Conservation (phyloP, 2,113 vertebrate genomes). For the Proteles cristata region DNA sequence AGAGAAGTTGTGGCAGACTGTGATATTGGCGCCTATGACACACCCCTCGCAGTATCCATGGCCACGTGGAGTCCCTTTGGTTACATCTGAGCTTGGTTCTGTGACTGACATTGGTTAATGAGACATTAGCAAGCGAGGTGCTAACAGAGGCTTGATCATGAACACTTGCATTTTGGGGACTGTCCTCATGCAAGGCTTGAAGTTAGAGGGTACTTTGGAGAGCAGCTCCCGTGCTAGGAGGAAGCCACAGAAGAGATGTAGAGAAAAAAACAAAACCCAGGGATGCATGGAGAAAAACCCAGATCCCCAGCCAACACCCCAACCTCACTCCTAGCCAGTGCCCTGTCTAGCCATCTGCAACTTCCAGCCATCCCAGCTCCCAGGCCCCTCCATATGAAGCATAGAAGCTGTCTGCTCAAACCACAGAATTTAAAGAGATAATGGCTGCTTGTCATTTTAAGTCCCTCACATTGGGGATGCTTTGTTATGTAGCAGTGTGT, state of each 20-base stretch:
- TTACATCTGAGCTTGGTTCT: neutral
- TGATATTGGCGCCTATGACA: neutral
- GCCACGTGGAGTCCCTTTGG: neutral
- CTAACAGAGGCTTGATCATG: neutral
- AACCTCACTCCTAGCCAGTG: fast-evolving
- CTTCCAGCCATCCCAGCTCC: neutral
- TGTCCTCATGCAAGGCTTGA: neutral
- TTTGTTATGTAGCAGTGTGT: neutral
- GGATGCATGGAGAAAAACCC: fast-evolving
- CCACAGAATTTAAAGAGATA: neutral
- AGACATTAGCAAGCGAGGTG: neutral
- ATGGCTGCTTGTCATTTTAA: neutral
- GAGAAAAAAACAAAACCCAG: no score
- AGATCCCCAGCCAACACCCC: no score
- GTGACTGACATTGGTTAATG: neutral
- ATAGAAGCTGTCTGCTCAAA: no score
- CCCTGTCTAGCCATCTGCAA: neutral
- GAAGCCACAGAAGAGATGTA: neutral
- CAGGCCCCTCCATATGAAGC: neutral
- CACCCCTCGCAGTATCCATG: neutral
- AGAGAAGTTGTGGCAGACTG: neutral
- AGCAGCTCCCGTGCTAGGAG: fast-evolving
- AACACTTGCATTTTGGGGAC: neutral
- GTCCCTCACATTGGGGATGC: neutral
- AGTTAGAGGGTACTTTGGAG: neutral